A percentile compares a stretch with the other conserved stretches of the same genome.
phyloP scores from a whole-genome alignment of 2,888 invertebrate genomes.

The Mesorhabditis sp. region DNA sequence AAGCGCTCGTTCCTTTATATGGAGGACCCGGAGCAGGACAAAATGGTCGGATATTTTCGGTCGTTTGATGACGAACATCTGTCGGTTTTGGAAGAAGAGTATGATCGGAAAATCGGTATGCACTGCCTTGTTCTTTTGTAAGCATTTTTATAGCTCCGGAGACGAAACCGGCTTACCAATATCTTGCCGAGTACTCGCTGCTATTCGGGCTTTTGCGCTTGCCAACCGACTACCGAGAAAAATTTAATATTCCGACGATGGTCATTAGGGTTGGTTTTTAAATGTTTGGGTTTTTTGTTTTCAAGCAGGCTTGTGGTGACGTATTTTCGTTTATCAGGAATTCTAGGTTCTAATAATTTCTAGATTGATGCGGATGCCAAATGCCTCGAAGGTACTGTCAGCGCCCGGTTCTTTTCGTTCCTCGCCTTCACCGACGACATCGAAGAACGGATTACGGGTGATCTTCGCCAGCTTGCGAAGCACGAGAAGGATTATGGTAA shows the following conservation, averaged over 20 bases:
- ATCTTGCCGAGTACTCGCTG: slow-evolving; percentile 93
- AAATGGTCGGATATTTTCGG: too few species aligned
- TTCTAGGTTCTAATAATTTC: slow-evolving; percentile 17
- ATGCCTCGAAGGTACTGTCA: slow-evolving; percentile 74
- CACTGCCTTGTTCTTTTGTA: not conserved
- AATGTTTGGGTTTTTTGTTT: not conserved
- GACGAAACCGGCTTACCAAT: slow-evolving; percentile 69
- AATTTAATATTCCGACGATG: slow-evolving; percentile 73
- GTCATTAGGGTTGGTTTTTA: slow-evolving; percentile 60
- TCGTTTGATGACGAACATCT: not conserved
- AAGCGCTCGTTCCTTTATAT: too few species aligned
- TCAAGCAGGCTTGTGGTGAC: not conserved
- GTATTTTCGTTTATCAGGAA: not conserved
- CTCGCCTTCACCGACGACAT: too few species aligned
- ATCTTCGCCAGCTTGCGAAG: slow-evolving; percentile 88
- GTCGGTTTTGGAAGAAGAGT: not conserved
- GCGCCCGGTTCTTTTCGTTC: too few species aligned
- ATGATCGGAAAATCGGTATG: slow-evolving; percentile 1
- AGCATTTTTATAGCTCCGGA: slow-evolving; percentile 58
- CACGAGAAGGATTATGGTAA: slow-evolving; percentile 89
- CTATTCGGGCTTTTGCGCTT: slow-evolving; percentile 92
- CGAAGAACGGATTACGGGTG: slow-evolving; percentile 92
- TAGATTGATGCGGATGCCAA: slow-evolving; percentile 74
- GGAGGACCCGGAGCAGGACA: too few species aligned
- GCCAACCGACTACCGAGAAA: slow-evolving; percentile 78